Evolutionary conservation across 2,888 invertebrate genomes (phyloP), one percentile per base, ranked within the genome.

Genomic region (Chrysotoxum bicinctum): DNA sequence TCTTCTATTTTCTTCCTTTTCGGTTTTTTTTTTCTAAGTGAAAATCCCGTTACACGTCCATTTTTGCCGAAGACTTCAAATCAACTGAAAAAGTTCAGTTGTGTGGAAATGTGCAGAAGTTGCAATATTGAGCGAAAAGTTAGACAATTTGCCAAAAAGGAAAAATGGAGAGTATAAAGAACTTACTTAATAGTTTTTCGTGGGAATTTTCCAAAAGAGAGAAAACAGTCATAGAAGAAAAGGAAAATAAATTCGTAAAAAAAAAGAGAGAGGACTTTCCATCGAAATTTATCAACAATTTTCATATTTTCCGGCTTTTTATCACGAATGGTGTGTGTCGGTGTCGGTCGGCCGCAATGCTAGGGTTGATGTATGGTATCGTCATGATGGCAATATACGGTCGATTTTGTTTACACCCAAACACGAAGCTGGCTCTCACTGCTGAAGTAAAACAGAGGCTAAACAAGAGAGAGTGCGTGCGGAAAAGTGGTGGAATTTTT

Each of bases 11-110:
- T 66, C 56, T 60, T 58, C 32, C 32, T 60, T 60, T 69, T 64
- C 45, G 52, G 12, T 56, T 60, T 68, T 48, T 58, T n/a, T 26
- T 56, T n/a, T 48, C 56, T 43, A 64, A 43, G 26, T 64, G 50
- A 76, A 81, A 85, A 81, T 73, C 85, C 76, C 81, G 85, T 73
- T 81, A 85, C 81, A 85, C 85, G 81, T 85, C 85, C 85, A 85
- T 81, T 85, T 85, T 81, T 23, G 73, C 81, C 81, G 81, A 56
- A 81, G 81, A 64, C 85, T 85, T 85, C 76, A 81, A 81, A 77
- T 85, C 85, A 81, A 85, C 85, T 85, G 77, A 85, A 70, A 66
- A 66, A 14, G 52, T 45, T 64, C 56, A 43, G 62, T 80, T 70
- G 70, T 43, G 72, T 75, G 69, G 60, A 72, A 80, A 77, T 72